These are phyloP conservation scores for Sminthopsis crassicaudata DNA, from an alignment of 2,113 vertebrate species.

Conservation along the genomic window DNA sequence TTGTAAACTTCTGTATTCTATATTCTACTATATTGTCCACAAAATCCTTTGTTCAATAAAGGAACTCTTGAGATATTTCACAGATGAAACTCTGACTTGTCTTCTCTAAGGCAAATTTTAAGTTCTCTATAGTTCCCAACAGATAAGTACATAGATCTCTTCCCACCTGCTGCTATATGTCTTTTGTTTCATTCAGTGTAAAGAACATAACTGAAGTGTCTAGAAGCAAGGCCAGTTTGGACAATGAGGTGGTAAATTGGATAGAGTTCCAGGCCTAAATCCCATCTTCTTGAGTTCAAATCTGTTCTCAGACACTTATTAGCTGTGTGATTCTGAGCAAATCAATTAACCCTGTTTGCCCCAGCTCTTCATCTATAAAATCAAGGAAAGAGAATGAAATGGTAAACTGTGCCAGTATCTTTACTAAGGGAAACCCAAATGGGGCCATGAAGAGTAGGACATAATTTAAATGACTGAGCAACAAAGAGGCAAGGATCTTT, in stretches of 20 bases:
- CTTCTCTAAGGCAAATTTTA: slow-evolving; percentile 14
- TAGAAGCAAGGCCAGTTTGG: not conserved
- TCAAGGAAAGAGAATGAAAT: not conserved
- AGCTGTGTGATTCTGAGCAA: not conserved
- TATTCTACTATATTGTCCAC: not conserved
- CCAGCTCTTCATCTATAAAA: not conserved
- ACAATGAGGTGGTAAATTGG: not conserved
- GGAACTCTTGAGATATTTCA: not conserved
- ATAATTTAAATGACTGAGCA: not conserved
- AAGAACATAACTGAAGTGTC: not conserved
- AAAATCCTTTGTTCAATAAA: not conserved
- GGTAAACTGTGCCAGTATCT: not conserved
- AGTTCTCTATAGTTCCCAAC: not conserved
- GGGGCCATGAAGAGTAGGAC: not conserved
- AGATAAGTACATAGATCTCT: not conserved
- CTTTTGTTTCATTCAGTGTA: slow-evolving; percentile 11
- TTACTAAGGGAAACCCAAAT: not conserved
- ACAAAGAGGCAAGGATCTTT: not conserved
- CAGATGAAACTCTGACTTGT: not conserved
- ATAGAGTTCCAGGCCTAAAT: not conserved
- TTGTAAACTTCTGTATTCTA: no score
- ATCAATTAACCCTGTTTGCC: not conserved
- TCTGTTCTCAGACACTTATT: not conserved
- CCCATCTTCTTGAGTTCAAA: not conserved
- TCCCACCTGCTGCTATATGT: not conserved